A percentile compares a stretch with the other conserved stretches of the same genome.
Evolutionary conservation across 1,140 invertebrate genomes (phyloP).

Genomic region (Pollicipes pollicipes): DNA sequence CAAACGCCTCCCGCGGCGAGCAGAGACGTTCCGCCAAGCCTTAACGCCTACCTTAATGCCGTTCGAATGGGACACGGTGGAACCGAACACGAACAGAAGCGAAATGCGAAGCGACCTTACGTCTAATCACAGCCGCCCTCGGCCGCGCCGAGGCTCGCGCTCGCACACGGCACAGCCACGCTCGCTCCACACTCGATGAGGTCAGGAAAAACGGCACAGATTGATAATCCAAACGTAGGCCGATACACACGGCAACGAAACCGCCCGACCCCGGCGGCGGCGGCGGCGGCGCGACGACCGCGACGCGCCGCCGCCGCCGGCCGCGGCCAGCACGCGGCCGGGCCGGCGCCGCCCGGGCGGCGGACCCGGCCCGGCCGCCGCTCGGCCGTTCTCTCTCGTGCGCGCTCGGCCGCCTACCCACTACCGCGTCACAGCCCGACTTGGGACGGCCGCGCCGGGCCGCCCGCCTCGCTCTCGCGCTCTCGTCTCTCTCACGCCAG

Average conservation of each 20-base stretch:
- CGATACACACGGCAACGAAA: neutral
- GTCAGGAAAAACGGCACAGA: neutral
- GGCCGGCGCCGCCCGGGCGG: too few relatives aligned
- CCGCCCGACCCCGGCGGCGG: too few relatives aligned
- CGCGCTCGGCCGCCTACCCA: neutral
- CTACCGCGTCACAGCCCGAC: neutral
- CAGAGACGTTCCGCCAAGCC: neutral
- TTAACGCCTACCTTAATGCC: neutral
- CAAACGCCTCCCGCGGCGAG: neutral
- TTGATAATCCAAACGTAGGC: neutral
- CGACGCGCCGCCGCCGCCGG: too few relatives aligned
- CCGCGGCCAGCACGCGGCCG: neutral
- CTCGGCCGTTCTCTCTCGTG: too few relatives aligned
- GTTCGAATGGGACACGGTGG: neutral
- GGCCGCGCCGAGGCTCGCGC: too few relatives aligned
- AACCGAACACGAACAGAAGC: neutral
- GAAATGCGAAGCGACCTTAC: neutral
- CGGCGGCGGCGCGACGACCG: too few relatives aligned
- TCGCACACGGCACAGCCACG: neutral
- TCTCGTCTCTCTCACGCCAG: neutral
- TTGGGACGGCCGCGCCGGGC: neutral
- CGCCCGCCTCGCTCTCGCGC: neutral
- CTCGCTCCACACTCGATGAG: neutral
- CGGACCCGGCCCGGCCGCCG: too few relatives aligned
- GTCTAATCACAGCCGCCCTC: neutral